A percentile compares a stretch with the other conserved stretches of the same genome.
These are phyloP conservation scores for Drosophila picticornis DNA, from an alignment of 2,888 invertebrate genomes.

Conservation along the genomic window DNA sequence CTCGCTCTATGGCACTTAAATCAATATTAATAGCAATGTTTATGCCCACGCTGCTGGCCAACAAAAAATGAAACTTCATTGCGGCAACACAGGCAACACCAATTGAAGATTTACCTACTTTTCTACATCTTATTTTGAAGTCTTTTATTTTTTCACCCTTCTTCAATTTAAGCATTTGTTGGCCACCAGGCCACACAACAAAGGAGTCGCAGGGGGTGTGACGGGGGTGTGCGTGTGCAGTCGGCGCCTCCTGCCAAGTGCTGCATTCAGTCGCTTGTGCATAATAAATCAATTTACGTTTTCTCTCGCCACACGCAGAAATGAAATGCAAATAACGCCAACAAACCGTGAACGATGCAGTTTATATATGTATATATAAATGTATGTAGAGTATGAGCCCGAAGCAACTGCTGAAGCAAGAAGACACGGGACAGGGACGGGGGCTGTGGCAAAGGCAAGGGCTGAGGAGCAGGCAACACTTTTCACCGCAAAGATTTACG, in stretches of 20 bases:
- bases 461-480: slow-evolving; percentile 50
- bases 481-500: slow-evolving; percentile 78
- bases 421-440: not conserved
- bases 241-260: slow-evolving; percentile 46
- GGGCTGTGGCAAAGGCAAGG: slow-evolving; percentile 5
- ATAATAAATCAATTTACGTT: slow-evolving; percentile 79
- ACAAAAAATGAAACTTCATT: slow-evolving; percentile 43
- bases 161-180: slow-evolving; percentile 23
- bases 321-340: slow-evolving; percentile 77
- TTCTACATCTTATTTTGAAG: slow-evolving; percentile 20
- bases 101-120: slow-evolving; percentile 61
- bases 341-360: slow-evolving; percentile 69
- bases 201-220: not conserved
- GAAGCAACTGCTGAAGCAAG: slow-evolving; percentile 5
- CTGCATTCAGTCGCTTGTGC: slow-evolving; percentile 71
- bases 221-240: slow-evolving; percentile 24
- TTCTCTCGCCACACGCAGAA: slow-evolving; percentile 68
- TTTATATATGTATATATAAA: slow-evolving; percentile 12
- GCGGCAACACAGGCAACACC: slow-evolving; percentile 41
- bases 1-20: slow-evolving; percentile 54
- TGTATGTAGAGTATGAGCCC: slow-evolving; percentile 12
- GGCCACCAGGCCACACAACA: slow-evolving; percentile 17
- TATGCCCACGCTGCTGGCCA: slow-evolving; percentile 49
- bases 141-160: not conserved
- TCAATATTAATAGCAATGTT: slow-evolving; percentile 74